Percentiles rank a stretch among this genome's conserved stretches.
Conservation (phyloP, 2,113 vertebrate genomes). For the Eulacestoma nigropectus region DNA sequence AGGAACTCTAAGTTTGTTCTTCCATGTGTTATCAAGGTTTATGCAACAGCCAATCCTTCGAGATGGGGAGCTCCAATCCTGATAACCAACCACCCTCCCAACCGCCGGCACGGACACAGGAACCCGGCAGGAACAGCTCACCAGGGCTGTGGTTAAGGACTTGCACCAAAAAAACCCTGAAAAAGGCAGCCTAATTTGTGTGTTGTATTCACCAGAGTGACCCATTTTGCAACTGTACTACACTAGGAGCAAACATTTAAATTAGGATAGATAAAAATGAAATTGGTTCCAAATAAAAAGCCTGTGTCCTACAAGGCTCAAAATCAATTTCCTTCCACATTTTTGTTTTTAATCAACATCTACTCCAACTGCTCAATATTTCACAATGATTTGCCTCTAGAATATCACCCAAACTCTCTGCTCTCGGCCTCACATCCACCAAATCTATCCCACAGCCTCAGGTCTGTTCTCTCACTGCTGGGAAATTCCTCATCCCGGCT, state of each 20-base stretch:
- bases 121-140: background rate
- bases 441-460: no score
- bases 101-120: background rate
- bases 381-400: background rate
- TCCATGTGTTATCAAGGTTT: background rate
- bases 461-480: background rate
- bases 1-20: background rate
- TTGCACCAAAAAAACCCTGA: background rate
- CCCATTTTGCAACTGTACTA: background rate
- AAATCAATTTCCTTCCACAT: background rate
- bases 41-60: background rate
- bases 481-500: background rate
- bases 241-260: background rate
- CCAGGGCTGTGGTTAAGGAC: background rate
- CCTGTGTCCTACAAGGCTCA: background rate
- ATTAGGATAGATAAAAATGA: background rate
- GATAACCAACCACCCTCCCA: background rate
- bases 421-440: background rate
- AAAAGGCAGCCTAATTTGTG: accelerated
- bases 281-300: background rate
- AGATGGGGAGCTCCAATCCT: background rate
- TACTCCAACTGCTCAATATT: background rate
- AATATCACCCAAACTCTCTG: background rate
- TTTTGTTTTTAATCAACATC: background rate
- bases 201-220: accelerated